Conservation (phyloP, 2,888 invertebrate species). For the Catotricha subobsoleta region DNA sequence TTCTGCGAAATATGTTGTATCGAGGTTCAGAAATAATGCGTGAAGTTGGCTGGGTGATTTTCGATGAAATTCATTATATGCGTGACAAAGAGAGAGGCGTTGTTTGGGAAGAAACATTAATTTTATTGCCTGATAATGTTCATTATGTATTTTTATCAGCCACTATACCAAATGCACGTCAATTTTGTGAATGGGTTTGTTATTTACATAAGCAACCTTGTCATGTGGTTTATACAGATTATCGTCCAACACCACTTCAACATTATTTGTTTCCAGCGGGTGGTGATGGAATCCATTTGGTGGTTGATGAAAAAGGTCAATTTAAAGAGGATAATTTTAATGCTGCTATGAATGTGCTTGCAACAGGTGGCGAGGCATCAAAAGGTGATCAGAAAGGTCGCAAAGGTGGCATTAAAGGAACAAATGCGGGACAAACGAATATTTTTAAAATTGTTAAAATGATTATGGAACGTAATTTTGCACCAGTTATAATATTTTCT, state of each 20-base stretch:
- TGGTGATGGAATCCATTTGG: constrained; percentile 89
- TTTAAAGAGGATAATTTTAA: constrained; percentile 97
- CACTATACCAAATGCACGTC: constrained; percentile 96
- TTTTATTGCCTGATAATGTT: constrained; percentile 90
- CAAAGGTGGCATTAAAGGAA: constrained; percentile 49
- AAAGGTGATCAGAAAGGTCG: constrained; percentile 66
- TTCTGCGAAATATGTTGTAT: constrained; percentile 95
- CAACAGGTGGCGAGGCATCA: constrained; percentile 62
- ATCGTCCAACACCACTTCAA: constrained; percentile 89
- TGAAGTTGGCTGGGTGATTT: constrained; percentile 99
- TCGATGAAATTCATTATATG: constrained; percentile 99
- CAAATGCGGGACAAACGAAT: constrained; percentile 50
- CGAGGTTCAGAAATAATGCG: constrained; percentile 96
- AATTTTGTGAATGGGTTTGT: constrained; percentile 89
- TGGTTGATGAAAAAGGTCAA: constrained; percentile 85
- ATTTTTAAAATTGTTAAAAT: constrained; percentile 97
- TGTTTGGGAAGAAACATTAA: constrained; percentile 94
- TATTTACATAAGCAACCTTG: constrained; percentile 92
- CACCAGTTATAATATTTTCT: constrained; percentile 97
- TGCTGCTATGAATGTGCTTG: constrained; percentile 86
- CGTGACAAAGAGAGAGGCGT: constrained; percentile 97
- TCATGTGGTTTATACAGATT: constrained; percentile 98
- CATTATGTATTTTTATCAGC: constrained; percentile 98
- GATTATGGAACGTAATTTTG: constrained; percentile 95
- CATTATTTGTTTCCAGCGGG: constrained; percentile 97